Evolutionary conservation across 1,140 invertebrate species (phyloP).

Genomic region (Caenorhabditis tropicalis): DNA sequence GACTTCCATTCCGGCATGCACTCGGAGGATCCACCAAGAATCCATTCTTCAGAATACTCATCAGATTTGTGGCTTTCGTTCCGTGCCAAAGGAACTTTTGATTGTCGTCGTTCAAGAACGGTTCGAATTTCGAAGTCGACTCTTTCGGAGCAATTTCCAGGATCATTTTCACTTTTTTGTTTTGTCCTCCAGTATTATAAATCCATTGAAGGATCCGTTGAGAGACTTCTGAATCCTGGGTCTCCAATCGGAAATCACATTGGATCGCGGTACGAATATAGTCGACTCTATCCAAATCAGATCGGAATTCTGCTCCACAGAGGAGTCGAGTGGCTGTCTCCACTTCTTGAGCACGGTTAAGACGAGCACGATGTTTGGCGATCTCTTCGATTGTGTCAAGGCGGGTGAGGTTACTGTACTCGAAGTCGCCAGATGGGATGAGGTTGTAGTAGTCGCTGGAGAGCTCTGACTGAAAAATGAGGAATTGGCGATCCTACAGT

Average conservation of each 20-base stretch:
- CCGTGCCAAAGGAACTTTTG: conserved; percentile 60
- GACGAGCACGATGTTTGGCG: not conserved
- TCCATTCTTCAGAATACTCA: conserved; percentile 57
- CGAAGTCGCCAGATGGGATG: conserved; percentile 73
- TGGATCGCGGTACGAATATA: conserved; percentile 55
- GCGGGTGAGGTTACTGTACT: conserved; percentile 72
- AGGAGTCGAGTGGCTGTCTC: conserved; percentile 42
- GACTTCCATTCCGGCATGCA: conserved; percentile 49
- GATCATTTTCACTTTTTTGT: conserved; percentile 29
- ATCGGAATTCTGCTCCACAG: conserved; percentile 16
- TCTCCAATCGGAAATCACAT: conserved; percentile 47
- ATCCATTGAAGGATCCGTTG: conserved; percentile 55
- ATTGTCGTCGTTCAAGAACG: conserved; percentile 46
- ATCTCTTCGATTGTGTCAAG: conserved; percentile 64
- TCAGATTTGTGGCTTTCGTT: conserved; percentile 56
- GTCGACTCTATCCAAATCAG: conserved; percentile 12
- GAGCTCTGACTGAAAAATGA: conserved; percentile 64
- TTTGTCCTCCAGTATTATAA: conserved; percentile 43
- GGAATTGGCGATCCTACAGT: not conserved
- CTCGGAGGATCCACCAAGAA: conserved; percentile 52
- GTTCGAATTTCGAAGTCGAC: conserved; percentile 36
- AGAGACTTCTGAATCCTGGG: conserved; percentile 45
- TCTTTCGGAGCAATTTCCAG: conserved; percentile 44
- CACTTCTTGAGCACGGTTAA: conserved; percentile 36
- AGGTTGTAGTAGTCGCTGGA: conserved; percentile 75